A percentile compares a stretch with the other conserved stretches of the same genome.
Conservation (phyloP, 2,797 vertebrate species). For the Spea hammondii region DNA sequence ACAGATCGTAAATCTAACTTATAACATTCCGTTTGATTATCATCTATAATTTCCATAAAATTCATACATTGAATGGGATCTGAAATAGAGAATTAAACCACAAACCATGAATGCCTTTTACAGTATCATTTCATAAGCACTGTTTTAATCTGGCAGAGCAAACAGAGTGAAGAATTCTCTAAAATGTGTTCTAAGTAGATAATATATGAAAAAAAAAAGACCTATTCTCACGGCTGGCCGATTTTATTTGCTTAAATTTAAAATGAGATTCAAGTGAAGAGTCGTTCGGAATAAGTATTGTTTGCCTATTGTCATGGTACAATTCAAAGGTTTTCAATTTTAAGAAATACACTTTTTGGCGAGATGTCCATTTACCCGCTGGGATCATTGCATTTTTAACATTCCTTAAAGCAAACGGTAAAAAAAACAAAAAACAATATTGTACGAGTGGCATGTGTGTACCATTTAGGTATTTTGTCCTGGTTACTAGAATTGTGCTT, state of each 20-base stretch:
- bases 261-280: slow-evolving; percentile 16
- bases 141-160: slow-evolving; percentile 31
- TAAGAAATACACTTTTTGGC: background rate
- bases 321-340: background rate
- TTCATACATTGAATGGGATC: slow-evolving; percentile 11
- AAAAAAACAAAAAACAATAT: background rate
- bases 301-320: background rate
- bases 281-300: background rate
- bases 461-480: too few relatives aligned
- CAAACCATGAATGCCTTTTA: slow-evolving; percentile 25
- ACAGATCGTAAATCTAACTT: slow-evolving; percentile 27
- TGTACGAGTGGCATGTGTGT: background rate
- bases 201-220: slow-evolving; percentile 14
- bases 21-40: slow-evolving; percentile 39
- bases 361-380: background rate
- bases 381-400: background rate
- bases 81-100: slow-evolving; percentile 24
- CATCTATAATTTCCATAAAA: slow-evolving; percentile 20
- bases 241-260: slow-evolving; percentile 34
- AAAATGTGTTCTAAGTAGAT: slow-evolving; percentile 26
- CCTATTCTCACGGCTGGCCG: slow-evolving; percentile 26
- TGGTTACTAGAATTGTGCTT: too few relatives aligned
- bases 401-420: background rate
- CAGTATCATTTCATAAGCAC: slow-evolving; percentile 15
- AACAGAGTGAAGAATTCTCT: slow-evolving; percentile 23